These are phyloP conservation scores for Cecropterus lyciades DNA, from an alignment of 1,140 invertebrate genomes.

Conservation along the genomic window DNA sequence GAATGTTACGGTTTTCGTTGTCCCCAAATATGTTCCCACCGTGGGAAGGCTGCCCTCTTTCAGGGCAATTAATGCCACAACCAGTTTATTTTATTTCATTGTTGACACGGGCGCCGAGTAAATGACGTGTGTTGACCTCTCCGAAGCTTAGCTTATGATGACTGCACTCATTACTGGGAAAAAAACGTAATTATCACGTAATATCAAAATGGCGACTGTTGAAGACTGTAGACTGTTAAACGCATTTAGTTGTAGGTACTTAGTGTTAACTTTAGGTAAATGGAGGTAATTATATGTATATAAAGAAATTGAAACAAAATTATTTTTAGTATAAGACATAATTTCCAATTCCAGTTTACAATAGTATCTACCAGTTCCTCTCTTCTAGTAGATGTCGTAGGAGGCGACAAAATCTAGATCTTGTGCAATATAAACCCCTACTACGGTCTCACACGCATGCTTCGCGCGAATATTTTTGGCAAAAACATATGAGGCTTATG, in stretches of 20 bases:
- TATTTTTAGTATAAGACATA: too few relatives aligned
- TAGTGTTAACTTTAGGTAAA: background rate
- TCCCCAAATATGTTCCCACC: conserved; percentile 43
- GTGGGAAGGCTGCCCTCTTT: conserved; percentile 50
- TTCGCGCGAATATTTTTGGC: too few relatives aligned
- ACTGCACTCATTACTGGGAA: conserved; percentile 33
- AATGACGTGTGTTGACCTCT: conserved; percentile 37
- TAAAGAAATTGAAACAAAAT: too few relatives aligned
- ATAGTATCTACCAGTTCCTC: too few relatives aligned
- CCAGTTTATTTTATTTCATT: conserved; percentile 55
- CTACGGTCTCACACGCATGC: too few relatives aligned
- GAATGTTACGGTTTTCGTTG: conserved; percentile 36
- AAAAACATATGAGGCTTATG: too few relatives aligned
- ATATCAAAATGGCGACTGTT: conserved; percentile 10
- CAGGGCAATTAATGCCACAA: conserved; percentile 50
- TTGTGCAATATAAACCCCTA: too few relatives aligned
- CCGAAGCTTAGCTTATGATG: conserved; percentile 26
- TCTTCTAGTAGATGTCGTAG: too few relatives aligned
- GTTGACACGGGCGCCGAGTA: conserved; percentile 42
- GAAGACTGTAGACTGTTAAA: background rate
- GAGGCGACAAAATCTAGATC: too few relatives aligned
- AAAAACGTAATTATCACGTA: conserved; percentile 36
- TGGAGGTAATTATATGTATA: too few relatives aligned
- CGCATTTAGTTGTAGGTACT: background rate
- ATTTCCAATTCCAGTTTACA: too few relatives aligned